Conservation (phyloP, 2,888 invertebrate genomes). For the Metopia argyrocephala region DNA sequence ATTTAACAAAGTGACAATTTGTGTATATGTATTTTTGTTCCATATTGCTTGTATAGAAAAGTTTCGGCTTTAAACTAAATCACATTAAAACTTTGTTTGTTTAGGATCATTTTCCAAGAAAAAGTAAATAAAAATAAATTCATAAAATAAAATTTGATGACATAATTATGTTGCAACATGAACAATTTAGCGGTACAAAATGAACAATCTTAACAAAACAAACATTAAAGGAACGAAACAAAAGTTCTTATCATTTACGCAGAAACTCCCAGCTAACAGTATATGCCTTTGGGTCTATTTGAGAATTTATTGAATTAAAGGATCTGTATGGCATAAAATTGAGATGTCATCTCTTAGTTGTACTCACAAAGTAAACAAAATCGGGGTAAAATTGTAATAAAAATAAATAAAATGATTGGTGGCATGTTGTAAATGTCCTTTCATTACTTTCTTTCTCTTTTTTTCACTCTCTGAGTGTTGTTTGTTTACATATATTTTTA, state of each 20-base stretch:
- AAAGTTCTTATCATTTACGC: slow-evolving; percentile 43
- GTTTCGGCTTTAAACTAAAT: slow-evolving; percentile 18
- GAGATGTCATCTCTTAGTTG: slow-evolving; percentile 62
- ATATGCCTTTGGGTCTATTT: slow-evolving; percentile 59
- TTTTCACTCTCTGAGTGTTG: slow-evolving; percentile 6
- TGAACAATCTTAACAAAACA: slow-evolving; percentile 46
- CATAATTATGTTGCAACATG: slow-evolving; percentile 59
- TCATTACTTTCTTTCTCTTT: slow-evolving; percentile 16
- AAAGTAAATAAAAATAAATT: slow-evolving; percentile 10
- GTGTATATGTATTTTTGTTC: slow-evolving; percentile 27
- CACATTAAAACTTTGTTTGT: slow-evolving; percentile 29
- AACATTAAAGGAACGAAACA: slow-evolving; percentile 5
- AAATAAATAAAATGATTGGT: slow-evolving; percentile 45
- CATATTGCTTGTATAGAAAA: not conserved
- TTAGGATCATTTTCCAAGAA: slow-evolving; percentile 41
- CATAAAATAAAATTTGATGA: slow-evolving; percentile 28
- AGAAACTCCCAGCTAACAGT: slow-evolving; percentile 8
- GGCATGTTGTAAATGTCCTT: not conserved
- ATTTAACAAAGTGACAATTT: slow-evolving; percentile 25
- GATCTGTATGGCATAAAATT: slow-evolving; percentile 39
- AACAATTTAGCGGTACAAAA: slow-evolving; percentile 35
- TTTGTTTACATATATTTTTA: slow-evolving; percentile 44
- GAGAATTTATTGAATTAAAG: slow-evolving; percentile 59
- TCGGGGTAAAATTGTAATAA: no score
- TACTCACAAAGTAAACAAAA: no score